Evolutionary conservation across 2,888 invertebrate genomes (phyloP).

Genomic region (Drosophila neonasuta): DNA sequence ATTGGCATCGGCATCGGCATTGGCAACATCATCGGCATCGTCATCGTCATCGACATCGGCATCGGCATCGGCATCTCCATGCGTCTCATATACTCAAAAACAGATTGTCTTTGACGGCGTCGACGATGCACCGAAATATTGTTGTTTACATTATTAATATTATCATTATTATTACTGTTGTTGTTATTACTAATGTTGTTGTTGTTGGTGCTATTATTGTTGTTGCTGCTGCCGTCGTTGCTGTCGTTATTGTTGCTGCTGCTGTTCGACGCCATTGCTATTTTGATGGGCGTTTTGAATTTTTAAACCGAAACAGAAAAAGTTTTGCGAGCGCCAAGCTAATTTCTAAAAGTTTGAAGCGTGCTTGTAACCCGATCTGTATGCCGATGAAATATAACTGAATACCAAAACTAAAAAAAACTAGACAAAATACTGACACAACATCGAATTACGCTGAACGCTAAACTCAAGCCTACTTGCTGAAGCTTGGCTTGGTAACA

Average conservation of each 20-base stretch:
- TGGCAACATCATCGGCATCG: conserved; percentile 3
- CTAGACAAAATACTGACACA: not conserved
- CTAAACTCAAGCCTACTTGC: not conserved
- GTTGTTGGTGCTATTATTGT: conserved; percentile 2
- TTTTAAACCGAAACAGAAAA: conserved; percentile 53
- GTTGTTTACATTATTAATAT: not conserved
- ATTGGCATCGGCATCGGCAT: not conserved
- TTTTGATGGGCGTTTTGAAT: conserved; percentile 46
- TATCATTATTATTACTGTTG: not conserved
- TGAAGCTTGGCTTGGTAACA: too few species aligned
- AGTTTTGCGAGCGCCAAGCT: conserved; percentile 52
- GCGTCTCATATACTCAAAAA: conserved; percentile 24
- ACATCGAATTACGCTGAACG: not conserved
- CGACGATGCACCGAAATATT: conserved; percentile 12
- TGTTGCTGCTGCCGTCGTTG: conserved; percentile 2
- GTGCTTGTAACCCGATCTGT: conserved; percentile 50
- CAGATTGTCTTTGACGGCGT: conserved; percentile 22
- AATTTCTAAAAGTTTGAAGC: conserved; percentile 58
- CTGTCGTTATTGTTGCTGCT: conserved; percentile 35
- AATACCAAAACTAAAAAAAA: not conserved
- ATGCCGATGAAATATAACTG: conserved; percentile 46
- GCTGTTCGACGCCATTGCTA: conserved; percentile 48
- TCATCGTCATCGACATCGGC: conserved; percentile 8
- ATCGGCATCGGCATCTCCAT: conserved; percentile 29
- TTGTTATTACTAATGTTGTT: conserved; percentile 1